Evolutionary conservation across 2,797 vertebrate species (phyloP).

Genomic region (Anisognathus igniventris): DNA sequence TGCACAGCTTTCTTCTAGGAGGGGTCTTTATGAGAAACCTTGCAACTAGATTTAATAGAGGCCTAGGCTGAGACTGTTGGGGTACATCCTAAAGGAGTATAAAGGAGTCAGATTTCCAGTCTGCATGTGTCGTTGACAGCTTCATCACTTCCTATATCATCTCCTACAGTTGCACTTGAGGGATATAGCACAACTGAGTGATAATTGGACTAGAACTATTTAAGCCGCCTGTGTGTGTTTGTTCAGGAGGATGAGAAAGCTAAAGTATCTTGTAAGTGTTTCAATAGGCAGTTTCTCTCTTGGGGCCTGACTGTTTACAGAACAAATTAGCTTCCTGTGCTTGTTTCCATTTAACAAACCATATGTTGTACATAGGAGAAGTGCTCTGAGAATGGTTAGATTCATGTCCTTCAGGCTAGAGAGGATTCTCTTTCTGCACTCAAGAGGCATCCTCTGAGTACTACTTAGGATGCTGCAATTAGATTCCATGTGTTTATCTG

Average conservation of each 20-base stretch:
- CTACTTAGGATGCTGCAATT: not conserved
- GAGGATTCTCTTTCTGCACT: not conserved
- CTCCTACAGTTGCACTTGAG: not conserved
- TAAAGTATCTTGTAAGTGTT: not conserved
- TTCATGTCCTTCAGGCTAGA: not conserved
- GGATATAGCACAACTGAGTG: not conserved
- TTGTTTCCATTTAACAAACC: conserved; percentile 13
- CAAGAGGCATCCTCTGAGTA: not conserved
- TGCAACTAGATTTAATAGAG: not conserved
- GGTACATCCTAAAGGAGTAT: not conserved
- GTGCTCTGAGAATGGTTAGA: not conserved
- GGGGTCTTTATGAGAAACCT: not conserved
- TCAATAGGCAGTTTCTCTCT: not conserved
- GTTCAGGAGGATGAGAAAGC: not conserved
- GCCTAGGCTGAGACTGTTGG: not conserved
- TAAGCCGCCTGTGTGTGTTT: not conserved
- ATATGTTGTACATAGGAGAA: not conserved
- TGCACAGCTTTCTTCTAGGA: not conserved
- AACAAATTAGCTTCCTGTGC: not conserved
- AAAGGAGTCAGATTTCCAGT: not conserved
- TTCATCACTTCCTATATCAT: not conserved
- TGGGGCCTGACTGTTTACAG: not conserved
- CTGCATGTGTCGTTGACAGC: not conserved
- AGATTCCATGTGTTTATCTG: not conserved
- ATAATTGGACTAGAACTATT: not conserved